These are phyloP conservation scores for Mellilla xanthometata DNA, from an alignment of 2,888 invertebrate genomes.

Conservation along the genomic window DNA sequence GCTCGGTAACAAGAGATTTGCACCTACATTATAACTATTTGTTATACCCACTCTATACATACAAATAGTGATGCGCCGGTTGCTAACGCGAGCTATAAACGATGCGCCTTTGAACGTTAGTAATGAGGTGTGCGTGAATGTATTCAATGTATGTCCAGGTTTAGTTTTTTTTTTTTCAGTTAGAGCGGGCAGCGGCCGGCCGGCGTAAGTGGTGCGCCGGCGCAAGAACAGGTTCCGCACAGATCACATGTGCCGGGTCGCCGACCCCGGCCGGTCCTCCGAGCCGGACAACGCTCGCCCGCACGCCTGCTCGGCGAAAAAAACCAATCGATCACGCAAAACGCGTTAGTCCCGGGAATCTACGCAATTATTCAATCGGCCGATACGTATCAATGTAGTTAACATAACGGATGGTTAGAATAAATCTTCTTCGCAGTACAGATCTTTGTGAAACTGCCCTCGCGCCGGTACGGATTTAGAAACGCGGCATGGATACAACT, in stretches of 20 bases:
- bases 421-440: no score
- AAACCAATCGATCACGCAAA: slow-evolving; percentile 24
- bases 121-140: slow-evolving; percentile 19
- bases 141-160: no score
- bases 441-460: background rate
- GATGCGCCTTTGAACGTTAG: slow-evolving; percentile 15
- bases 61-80: slow-evolving; percentile 35
- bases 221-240: slow-evolving; percentile 71
- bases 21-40: slow-evolving; percentile 36
- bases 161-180: slow-evolving; percentile 41
- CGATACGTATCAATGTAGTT: slow-evolving; percentile 8
- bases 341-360: slow-evolving; percentile 11
- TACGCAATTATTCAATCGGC: slow-evolving; percentile 9
- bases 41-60: slow-evolving; percentile 4
- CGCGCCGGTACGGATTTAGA: slow-evolving; percentile 6
- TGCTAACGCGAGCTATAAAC: slow-evolving; percentile 32
- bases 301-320: slow-evolving; percentile 16
- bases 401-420: background rate
- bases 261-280: slow-evolving; percentile 62
- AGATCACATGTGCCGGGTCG: slow-evolving; percentile 73
- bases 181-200: slow-evolving; percentile 42
- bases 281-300: slow-evolving; percentile 40
- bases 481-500: slow-evolving; percentile 11
- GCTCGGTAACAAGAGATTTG: slow-evolving; percentile 65
- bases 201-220: slow-evolving; percentile 62